Percentiles rank a stretch among this genome's conserved stretches.
Conservation (phyloP, 1,140 invertebrate species). For the Chelonus insularis region DNA sequence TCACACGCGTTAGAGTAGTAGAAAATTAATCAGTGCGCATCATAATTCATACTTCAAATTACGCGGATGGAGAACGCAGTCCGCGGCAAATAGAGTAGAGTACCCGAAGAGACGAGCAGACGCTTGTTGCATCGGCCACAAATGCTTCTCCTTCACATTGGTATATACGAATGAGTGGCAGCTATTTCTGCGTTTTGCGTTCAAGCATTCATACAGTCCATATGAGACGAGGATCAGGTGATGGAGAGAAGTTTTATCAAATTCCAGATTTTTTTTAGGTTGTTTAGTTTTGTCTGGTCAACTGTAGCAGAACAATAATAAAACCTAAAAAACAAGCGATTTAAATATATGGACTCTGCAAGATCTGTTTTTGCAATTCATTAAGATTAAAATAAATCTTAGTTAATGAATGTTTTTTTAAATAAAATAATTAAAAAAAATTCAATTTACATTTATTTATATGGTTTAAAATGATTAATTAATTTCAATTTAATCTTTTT, state of each 20-base stretch:
- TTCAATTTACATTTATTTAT: too few species aligned
- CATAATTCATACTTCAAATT: constrained; percentile 34
- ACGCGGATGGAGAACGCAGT: constrained; percentile 5
- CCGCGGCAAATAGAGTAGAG: background rate
- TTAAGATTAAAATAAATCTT: too few species aligned
- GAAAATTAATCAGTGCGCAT: constrained; percentile 31
- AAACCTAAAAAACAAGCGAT: too few species aligned
- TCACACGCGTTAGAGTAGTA: background rate
- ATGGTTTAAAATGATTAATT: too few species aligned
- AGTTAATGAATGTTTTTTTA: too few species aligned
- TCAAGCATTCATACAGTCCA: constrained; percentile 17
- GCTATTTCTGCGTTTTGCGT: constrained; percentile 40
- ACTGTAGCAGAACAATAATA: too few species aligned
- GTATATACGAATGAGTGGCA: constrained; percentile 30
- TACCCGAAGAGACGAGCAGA: background rate
- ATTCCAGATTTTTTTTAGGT: too few species aligned
- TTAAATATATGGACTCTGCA: too few species aligned
- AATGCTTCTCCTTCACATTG: constrained; percentile 29
- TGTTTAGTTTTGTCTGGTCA: too few species aligned
- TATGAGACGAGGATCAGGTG: constrained; percentile 12
- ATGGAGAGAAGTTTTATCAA: constrained; percentile 4
- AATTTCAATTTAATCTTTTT: too few species aligned
- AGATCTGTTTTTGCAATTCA: too few species aligned
- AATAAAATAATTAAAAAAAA: too few species aligned
- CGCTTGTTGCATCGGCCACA: constrained; percentile 9